phyloP scores from a whole-genome alignment of 2,113 vertebrate genomes.

The Hepsetus odoe region DNA sequence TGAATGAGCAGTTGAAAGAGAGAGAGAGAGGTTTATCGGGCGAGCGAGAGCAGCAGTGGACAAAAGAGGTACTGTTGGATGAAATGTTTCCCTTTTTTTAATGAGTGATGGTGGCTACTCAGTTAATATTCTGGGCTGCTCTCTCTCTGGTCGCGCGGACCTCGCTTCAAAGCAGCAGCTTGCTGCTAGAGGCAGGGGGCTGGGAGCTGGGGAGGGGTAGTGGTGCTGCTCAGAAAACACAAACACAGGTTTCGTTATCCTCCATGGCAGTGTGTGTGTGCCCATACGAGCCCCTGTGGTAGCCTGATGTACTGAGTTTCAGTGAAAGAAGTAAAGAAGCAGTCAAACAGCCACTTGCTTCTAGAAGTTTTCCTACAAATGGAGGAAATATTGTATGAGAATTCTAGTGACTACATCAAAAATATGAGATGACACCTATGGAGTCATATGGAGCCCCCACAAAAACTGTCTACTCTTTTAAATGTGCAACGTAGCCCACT shows the following conservation, averaged over 20 bases:
- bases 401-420: too few relatives aligned
- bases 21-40: neutral
- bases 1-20: neutral
- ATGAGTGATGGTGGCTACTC: constrained; percentile 70
- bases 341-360: constrained; percentile 7
- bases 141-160: constrained; percentile 64
- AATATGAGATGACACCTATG: neutral
- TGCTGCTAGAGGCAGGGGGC: constrained; percentile 62
- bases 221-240: constrained; percentile 60
- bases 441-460: neutral
- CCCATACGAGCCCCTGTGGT: constrained; percentile 21
- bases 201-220: neutral
- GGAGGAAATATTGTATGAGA: too few relatives aligned
- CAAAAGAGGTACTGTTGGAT: constrained; percentile 68
- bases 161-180: constrained; percentile 67
- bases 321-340: neutral
- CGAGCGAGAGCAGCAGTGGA: constrained; percentile 47
- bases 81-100: constrained; percentile 73
- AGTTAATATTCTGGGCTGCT: constrained; percentile 72
- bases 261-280: constrained; percentile 54
- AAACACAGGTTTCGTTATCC: constrained; percentile 73
- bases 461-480: neutral
- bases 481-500: neutral
- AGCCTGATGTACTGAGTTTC: neutral
- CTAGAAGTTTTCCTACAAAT: neutral